Evolutionary conservation across 2,797 vertebrate species (phyloP).

Genomic region (Lagodon rhomboides): DNA sequence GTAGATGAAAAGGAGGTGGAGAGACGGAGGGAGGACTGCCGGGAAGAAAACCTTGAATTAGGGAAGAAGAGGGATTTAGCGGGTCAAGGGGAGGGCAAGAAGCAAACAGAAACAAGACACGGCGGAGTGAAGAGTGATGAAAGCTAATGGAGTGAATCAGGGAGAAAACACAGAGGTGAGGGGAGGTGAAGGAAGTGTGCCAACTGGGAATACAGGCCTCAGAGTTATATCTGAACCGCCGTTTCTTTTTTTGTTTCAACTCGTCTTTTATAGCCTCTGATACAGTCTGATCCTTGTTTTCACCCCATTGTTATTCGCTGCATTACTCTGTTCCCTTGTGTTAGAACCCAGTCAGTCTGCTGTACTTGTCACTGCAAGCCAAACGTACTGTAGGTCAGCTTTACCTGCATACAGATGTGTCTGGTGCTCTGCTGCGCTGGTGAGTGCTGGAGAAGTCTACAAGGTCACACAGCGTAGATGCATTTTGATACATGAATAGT

Average conservation of each 20-base stretch:
- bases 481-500: background rate
- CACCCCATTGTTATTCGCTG: background rate
- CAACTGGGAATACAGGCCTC: background rate
- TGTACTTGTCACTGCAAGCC: background rate
- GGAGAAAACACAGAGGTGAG: background rate
- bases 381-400: background rate
- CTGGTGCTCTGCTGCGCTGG: background rate
- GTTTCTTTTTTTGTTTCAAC: background rate
- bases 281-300: background rate
- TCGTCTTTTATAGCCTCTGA: background rate
- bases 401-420: slow-evolving; percentile 21
- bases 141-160: slow-evolving; percentile 5
- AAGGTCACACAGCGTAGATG: no score
- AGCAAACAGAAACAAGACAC: background rate
- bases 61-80: slow-evolving; percentile 11
- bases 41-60: slow-evolving; percentile 15
- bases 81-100: slow-evolving; percentile 33
- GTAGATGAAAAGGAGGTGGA: slow-evolving; percentile 11
- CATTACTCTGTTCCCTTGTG: background rate
- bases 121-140: background rate
- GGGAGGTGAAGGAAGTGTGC: slow-evolving; percentile 9
- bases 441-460: no score
- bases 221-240: background rate
- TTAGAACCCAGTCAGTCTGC: background rate
- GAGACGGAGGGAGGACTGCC: background rate